Conservation (phyloP, 2,113 vertebrate genomes). For the Fulmarus glacialis region DNA sequence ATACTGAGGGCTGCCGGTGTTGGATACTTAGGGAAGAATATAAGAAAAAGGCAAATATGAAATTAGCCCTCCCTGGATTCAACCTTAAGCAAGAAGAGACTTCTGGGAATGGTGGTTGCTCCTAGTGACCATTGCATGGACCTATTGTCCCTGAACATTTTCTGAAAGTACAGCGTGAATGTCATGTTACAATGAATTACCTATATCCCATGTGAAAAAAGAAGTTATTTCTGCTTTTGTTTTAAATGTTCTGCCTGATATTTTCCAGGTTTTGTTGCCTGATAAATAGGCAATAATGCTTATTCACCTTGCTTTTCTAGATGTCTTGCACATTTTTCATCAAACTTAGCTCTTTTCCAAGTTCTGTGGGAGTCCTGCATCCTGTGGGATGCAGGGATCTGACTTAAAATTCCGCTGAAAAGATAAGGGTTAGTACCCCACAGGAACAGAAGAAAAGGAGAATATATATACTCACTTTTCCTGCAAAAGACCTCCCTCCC, state of each 20-base stretch:
- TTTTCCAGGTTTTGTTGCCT: not conserved
- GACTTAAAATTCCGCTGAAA: not conserved
- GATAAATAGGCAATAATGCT: not conserved
- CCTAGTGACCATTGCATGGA: not conserved
- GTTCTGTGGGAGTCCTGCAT: not conserved
- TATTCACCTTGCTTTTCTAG: not conserved
- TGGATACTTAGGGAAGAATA: not conserved
- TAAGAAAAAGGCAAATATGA: not conserved
- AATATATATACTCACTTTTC: not conserved
- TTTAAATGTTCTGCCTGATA: not conserved
- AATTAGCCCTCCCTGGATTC: not conserved
- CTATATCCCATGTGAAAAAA: accelerated
- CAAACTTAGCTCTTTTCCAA: not conserved
- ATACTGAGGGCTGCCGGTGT: accelerated
- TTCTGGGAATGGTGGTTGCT: not conserved
- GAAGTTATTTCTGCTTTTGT: not conserved
- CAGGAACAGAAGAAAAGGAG: not conserved
- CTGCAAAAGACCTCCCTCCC: not conserved
- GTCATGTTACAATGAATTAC: not conserved
- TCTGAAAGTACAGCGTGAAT: not conserved
- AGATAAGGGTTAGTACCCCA: not conserved
- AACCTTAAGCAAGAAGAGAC: not conserved
- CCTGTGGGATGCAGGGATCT: not conserved
- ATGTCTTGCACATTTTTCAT: not conserved
- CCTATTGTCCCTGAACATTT: not conserved